Base-by-base conservation (phyloP, 1,140 invertebrate genomes). In the Orchestia grillus region DNA sequence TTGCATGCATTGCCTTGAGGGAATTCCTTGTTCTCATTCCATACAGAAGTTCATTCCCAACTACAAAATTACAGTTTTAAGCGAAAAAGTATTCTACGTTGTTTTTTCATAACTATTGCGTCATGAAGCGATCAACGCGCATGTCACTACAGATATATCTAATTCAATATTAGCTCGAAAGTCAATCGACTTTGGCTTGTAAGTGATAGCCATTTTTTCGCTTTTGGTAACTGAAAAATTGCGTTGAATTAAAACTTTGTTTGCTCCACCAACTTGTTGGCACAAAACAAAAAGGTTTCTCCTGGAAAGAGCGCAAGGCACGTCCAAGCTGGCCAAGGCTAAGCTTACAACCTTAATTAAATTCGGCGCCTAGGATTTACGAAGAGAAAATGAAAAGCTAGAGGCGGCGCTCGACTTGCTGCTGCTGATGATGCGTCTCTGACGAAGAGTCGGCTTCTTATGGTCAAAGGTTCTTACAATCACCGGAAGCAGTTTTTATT, bases 321-420 rank as follows among this genome's bases (percentile, higher is more conserved):
- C 62, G 62, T 77, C 28, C 62, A 36, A 77, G 88, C 43, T 41
- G 88, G 4, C 88, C 41, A 42, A 44, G 88, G 88, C 88, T 90
- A 42, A 90, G n/a, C 88, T 90, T 42, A 90, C 88, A 90, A 90
- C 41, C 43, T 44, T 90, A 90, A 90, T 90, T 90, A 90, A 90
- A 90, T 90, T 90, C 42, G 88, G 88, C 41, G 4, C 43, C 3
- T 4, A 41, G 88, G 88, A 90, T 90, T 90, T 42, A 90, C 43
- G 41, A 11, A 42, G 41, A 42, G 88, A 90, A 90, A 90, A 90
- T 90, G 41, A 90, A 44, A 8, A 42, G 88, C 88, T 42, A 11
- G 41, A 15, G 88, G 11, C 88, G 88, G 4, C 36, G 62, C 62
- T 36, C 62, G 11, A 77, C 62, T 77, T 77, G 11, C 88, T 90